phyloP scores from a whole-genome alignment of 2,888 invertebrate species.

The Polydrusus cervinus region DNA sequence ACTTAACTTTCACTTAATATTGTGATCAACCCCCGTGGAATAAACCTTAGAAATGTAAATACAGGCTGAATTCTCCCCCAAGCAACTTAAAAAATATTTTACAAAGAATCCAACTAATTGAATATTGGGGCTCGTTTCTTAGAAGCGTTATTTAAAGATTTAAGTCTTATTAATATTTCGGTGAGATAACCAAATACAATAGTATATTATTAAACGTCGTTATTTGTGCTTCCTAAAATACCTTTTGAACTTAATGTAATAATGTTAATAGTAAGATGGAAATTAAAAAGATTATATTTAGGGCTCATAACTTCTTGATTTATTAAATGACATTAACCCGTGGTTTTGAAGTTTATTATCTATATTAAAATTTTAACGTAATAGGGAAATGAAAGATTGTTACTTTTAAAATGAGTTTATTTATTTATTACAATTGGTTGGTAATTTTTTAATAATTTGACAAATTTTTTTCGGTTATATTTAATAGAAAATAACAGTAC shows the following conservation, averaged over 20 bases:
- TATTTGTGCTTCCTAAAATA: constrained; percentile 5
- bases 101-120: constrained; percentile 23
- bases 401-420: too few species aligned
- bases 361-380: background rate
- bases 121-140: constrained; percentile 6
- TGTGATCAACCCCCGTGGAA: background rate
- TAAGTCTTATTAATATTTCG: constrained; percentile 23
- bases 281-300: constrained; percentile 18
- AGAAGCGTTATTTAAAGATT: constrained; percentile 25
- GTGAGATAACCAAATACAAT: constrained; percentile 17
- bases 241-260: constrained; percentile 4
- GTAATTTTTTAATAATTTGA: too few species aligned
- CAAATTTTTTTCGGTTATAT: too few species aligned
- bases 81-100: constrained; percentile 5
- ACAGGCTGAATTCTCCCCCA: constrained; percentile 6
- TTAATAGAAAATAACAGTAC: too few species aligned
- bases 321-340: background rate
- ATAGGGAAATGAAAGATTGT: background rate
- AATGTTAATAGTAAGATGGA: constrained; percentile 3
- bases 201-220: constrained; percentile 4
- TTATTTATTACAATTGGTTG: too few species aligned
- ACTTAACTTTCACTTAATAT: background rate
- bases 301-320: background rate
- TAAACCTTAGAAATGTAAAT: background rate
- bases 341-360: background rate